phyloP scores from a whole-genome alignment of 2,888 invertebrate species.

The Leptopterna dolabrata region DNA sequence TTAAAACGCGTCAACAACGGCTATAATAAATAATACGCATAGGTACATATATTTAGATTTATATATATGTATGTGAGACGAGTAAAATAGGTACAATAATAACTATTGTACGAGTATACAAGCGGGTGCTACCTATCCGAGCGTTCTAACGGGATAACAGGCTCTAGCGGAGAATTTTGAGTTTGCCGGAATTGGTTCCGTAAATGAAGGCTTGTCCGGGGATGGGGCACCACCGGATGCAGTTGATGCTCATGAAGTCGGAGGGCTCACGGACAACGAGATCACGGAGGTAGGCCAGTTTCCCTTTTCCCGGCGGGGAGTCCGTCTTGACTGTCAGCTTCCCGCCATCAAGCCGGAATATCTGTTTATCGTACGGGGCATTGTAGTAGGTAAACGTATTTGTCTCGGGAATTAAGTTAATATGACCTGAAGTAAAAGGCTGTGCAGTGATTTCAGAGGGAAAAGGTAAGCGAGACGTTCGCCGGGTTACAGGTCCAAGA shows the following conservation, averaged over 20 bases:
- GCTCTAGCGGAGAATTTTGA: constrained; percentile 73
- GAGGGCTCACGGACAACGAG: constrained; percentile 73
- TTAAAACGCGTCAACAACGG: not conserved
- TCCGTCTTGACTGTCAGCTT: constrained; percentile 44
- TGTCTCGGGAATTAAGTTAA: no score
- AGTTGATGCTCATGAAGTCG: constrained; percentile 81
- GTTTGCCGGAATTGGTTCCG: constrained; percentile 86
- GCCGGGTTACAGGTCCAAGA: no score
- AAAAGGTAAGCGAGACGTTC: no score
- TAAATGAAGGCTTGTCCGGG: constrained; percentile 87
- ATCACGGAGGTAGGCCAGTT: constrained; percentile 73
- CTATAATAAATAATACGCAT: not conserved
- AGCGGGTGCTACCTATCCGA: not conserved
- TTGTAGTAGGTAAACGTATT: not conserved
- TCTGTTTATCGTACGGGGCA: no score
- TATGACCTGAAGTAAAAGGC: no score
- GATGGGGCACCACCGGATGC: constrained; percentile 85
- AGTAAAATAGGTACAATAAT: not conserved
- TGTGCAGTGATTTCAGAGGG: no score
- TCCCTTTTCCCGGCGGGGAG: constrained; percentile 59
- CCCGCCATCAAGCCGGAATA: constrained; percentile 61
- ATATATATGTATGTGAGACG: not conserved
- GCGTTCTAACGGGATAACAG: not conserved
- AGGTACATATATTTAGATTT: not conserved
- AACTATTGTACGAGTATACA: not conserved